A percentile compares a stretch with the other conserved stretches of the same genome.
Evolutionary conservation across 1,140 invertebrate species (phyloP).

Genomic region (Dryas iulia): DNA sequence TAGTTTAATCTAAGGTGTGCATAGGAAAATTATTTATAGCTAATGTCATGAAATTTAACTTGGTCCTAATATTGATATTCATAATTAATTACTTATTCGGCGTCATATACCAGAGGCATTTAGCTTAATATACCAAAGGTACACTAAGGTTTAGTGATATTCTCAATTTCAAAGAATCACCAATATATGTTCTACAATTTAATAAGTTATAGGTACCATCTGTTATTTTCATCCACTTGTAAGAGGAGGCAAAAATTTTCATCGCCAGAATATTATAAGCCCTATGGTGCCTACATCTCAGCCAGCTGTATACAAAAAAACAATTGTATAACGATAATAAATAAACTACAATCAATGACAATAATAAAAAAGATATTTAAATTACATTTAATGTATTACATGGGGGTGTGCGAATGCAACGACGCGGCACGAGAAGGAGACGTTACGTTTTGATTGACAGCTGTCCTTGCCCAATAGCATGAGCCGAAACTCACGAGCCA

Average conservation of each 20-base stretch:
- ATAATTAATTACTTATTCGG: too few relatives aligned
- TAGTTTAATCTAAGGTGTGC: constrained; percentile 28
- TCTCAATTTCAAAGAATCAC: too few relatives aligned
- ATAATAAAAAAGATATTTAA: neutral
- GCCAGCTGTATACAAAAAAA: neutral
- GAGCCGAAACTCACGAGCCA: constrained; percentile 81
- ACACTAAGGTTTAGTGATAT: too few relatives aligned
- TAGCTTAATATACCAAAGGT: too few relatives aligned
- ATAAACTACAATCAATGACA: neutral
- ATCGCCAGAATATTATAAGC: neutral
- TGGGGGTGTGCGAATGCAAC: constrained; percentile 38
- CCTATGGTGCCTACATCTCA: neutral
- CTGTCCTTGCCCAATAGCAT: constrained; percentile 83
- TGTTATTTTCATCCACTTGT: neutral
- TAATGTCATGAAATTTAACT: neutral
- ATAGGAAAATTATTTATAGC: constrained; percentile 4
- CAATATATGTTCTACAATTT: too few relatives aligned
- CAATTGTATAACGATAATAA: too few relatives aligned
- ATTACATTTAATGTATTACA: neutral
- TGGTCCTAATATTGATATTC: neutral
- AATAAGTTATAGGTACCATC: neutral
- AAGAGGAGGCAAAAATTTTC: neutral
- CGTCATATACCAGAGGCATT: too few relatives aligned
- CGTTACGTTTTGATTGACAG: constrained; percentile 81
- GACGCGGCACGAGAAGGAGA: constrained; percentile 52